Base-by-base conservation (phyloP, 2,113 vertebrate genomes). In the Prunella himalayana region DNA sequence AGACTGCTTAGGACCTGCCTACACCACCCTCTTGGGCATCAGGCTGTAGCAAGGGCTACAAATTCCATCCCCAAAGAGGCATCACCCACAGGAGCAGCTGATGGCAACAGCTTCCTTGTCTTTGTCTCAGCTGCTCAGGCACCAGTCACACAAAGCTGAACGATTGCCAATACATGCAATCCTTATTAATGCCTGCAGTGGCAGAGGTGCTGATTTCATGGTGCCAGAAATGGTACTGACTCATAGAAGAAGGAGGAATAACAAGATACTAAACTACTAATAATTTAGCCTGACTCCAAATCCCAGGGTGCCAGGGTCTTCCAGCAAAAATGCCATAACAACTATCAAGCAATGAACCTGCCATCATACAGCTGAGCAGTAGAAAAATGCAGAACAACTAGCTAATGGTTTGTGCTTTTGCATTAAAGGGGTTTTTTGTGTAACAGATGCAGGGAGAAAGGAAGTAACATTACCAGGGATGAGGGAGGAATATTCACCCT, bases 221-320 rank as follows among this genome's bases (percentile, higher is more conserved):
- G 14, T 47, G 50, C 87, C 87, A 91, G 90, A 69, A 88, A 76
- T 21, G 31, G 50, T 70, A 75, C 94, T 91, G 90, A 95, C 60
- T 93, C 95, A 81, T 20, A 81, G 72, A 84, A 93, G 68, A 51
- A 76, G 56, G 31, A 82, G 53, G 27, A 89, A 81, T 91, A 91
- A 91, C 41, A 84, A 91, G 81, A 73, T 70, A 61, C 69, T 81
- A 61, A 84, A 57, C 64, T 61, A 45, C 64, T 73, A 95, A 86
- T 91, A 86, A 91, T 91, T 93, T 53, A 89, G 45, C 69, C 72
- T 81, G 60, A 84, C 73, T 91, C 77, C 53, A 94, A 89, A 81
- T 81, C 69, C 81, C 81, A n/a, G 60, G 54, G 77, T 53, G 37
- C 59, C n/a, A 30, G 25, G 89, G 73, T 86, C 60, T 93, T 87